Conservation (phyloP, 2,113 vertebrate genomes). For the Hypanus sabinus region DNA sequence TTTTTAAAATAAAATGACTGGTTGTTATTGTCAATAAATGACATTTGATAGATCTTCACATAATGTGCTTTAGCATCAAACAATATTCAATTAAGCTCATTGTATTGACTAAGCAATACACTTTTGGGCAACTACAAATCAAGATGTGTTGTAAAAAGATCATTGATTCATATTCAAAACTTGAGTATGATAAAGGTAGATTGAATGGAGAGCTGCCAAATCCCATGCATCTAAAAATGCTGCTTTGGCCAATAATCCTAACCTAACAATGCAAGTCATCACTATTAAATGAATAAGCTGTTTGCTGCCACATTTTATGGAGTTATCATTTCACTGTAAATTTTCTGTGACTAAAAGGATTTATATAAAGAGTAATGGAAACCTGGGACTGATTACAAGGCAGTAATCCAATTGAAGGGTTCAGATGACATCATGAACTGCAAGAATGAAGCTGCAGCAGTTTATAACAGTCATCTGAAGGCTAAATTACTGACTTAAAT, state of each 20-base stretch:
- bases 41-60: conserved; percentile 5
- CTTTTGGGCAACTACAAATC: conserved; percentile 22
- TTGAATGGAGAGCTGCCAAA: conserved; percentile 17
- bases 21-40: neutral
- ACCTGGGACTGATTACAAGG: conserved; percentile 27
- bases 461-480: conserved; percentile 16
- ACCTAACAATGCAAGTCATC: conserved; percentile 11
- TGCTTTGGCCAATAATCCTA: conserved; percentile 29
- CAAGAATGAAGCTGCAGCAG: conserved; percentile 26
- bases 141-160: conserved; percentile 27
- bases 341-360: conserved; percentile 31
- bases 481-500: conserved; percentile 25
- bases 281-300: conserved; percentile 19
- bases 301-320: conserved; percentile 34
- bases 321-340: conserved; percentile 28
- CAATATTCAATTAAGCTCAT: conserved; percentile 29
- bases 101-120: conserved; percentile 31
- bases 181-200: neutral
- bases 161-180: conserved; percentile 30
- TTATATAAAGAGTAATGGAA: conserved; percentile 30
- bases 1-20: conserved; percentile 9
- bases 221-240: neutral
- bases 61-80: conserved; percentile 7
- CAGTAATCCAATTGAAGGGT: conserved; percentile 27
- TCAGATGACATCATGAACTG: conserved; percentile 30